Evolutionary conservation across 2,797 vertebrate genomes (phyloP), one percentile per base, ranked within the genome.

Genomic region (Hozukius guyotensis): DNA sequence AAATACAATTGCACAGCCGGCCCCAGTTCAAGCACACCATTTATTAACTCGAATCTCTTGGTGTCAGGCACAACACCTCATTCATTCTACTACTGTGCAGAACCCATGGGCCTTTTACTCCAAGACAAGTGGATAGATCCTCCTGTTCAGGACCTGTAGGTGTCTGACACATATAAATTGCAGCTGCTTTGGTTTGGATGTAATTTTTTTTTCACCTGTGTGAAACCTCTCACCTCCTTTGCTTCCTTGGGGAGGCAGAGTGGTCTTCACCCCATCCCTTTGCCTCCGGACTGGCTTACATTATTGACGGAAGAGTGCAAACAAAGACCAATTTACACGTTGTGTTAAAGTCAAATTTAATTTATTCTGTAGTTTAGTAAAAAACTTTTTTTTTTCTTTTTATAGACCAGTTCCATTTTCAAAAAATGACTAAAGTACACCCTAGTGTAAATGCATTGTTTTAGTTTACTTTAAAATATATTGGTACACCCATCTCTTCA

Each of bases 1-100:
- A 90, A 92, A 94, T 86, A 93, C 90, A 92, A 93, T 91, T 88
- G 91, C 86, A 81, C 78, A 89, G 87, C 69, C 78, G 63, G 88
- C 73, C 86, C 80, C 64, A 80, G 86, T 92, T 87, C 86, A 90
- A 84, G 89, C 80, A 13, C 53, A 68, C 86, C 85, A 93, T 95
- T 93, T 95, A 93, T 95, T 93, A 94, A 85, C 81, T 56, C 1
- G 77, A 90, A 92, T 85, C 84, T 91, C 80, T 62, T 57, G 76
- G 85, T 91, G 92, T 91, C 88, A 89, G 80, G 65, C 76, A 85
- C 83, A 87, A 86, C 81, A 82, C 80, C 86, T 83, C 87, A 92
- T 91, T 89, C 84, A 83, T 90, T 84, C 89, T 75, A 57, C 63
- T 74, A 82, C 83, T 65, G 83, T 72, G 80, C 61, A 49, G 79